Evolutionary conservation across 2,113 vertebrate species (phyloP).

Genomic region (Grus americana): DNA sequence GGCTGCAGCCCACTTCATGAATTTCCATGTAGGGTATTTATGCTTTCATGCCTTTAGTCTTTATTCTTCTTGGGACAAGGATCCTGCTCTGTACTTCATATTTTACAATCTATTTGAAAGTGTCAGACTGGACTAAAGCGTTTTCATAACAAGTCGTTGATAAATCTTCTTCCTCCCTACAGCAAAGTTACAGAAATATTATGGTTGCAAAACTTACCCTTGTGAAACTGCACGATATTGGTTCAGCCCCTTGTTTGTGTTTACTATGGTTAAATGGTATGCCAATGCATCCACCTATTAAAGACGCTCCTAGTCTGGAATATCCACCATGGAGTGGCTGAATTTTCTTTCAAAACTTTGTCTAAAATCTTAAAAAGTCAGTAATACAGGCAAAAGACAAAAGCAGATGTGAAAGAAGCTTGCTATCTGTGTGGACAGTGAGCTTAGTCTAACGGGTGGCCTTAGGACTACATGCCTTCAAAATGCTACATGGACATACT

Average conservation of each 20-base stretch:
- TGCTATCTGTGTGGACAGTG: not conserved
- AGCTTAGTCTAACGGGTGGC: not conserved
- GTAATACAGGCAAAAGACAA: not conserved
- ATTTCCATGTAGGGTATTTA: not conserved
- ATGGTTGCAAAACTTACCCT: not conserved
- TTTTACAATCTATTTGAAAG: not conserved
- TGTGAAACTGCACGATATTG: not conserved
- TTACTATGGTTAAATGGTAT: not conserved
- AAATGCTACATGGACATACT: not conserved
- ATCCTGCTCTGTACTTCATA: not conserved
- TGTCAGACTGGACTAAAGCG: not conserved
- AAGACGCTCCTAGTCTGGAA: not conserved
- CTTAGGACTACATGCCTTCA: not conserved
- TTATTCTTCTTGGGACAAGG: not conserved
- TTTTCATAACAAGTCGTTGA: not conserved
- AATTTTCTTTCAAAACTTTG: not conserved
- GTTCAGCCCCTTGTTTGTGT: not conserved
- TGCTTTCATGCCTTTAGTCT: not conserved
- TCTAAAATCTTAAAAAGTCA: not conserved
- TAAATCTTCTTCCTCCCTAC: not conserved
- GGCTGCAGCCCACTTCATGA: not conserved
- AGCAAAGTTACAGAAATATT: not conserved
- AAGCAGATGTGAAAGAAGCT: not conserved
- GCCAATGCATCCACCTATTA: not conserved
- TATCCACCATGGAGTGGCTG: too few species aligned